Evolutionary conservation across 1,140 invertebrate genomes (phyloP).

Genomic region (Formica exsecta): DNA sequence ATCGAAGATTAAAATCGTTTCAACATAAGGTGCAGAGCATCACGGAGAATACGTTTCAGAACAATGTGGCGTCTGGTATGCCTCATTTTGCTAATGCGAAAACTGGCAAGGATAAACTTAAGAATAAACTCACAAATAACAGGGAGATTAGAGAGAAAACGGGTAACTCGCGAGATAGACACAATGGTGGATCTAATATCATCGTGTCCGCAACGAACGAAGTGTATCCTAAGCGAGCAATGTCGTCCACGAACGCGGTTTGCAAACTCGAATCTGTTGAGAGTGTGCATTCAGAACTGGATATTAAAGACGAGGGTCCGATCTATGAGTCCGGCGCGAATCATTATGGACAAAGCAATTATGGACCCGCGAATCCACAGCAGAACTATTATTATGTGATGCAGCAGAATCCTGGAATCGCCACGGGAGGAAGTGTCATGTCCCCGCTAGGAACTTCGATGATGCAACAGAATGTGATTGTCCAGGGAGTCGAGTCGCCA

Average conservation of each 20-base stretch:
- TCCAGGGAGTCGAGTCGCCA: constrained; percentile 31
- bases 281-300: constrained; percentile 83
- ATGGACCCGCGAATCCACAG: constrained; percentile 66
- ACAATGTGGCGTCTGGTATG: background rate
- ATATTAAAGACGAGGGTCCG: constrained; percentile 83
- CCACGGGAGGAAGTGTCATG: background rate
- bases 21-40: constrained; percentile 79
- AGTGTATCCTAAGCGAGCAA: background rate
- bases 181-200: background rate
- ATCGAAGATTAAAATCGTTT: constrained; percentile 78
- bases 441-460: constrained; percentile 3
- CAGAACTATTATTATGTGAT: constrained; percentile 77
- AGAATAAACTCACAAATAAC: constrained; percentile 29
- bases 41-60: constrained; percentile 62
- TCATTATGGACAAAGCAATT: constrained; percentile 32
- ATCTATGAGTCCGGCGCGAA: constrained; percentile 68
- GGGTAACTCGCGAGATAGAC: background rate
- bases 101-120: constrained; percentile 14
- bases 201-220: background rate
- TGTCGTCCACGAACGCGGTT: constrained; percentile 31
- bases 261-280: constrained; percentile 69
- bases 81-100: background rate
- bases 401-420: constrained; percentile 47
- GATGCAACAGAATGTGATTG: constrained; percentile 29
- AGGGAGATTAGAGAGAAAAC: background rate